Conservation (phyloP, 2,113 vertebrate genomes). For the Turnix velox region DNA sequence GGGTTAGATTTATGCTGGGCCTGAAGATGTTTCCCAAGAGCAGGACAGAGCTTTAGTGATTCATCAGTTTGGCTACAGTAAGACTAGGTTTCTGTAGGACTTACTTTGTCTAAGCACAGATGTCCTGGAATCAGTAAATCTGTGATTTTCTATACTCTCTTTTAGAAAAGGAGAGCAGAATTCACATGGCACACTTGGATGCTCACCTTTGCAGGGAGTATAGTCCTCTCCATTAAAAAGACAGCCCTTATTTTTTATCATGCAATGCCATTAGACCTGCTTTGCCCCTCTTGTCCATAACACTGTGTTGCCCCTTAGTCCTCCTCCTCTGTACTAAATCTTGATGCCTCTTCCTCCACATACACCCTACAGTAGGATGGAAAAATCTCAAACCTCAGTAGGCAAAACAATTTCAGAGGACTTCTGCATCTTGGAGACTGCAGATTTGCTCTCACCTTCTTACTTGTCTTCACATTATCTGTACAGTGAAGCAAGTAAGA, state of each 20-base stretch:
- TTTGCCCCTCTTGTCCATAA: neutral
- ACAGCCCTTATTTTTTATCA: neutral
- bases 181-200: neutral
- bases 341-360: neutral
- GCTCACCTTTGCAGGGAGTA: neutral
- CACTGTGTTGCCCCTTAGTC: neutral
- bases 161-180: neutral
- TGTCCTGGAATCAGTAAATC: neutral
- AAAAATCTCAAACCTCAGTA: no score
- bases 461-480: neutral
- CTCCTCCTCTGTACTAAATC: neutral
- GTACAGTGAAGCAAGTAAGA: neutral
- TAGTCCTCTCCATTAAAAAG: neutral
- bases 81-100: neutral
- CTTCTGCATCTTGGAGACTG: neutral
- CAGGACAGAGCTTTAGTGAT: neutral
- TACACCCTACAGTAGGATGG: neutral
- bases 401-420: neutral
- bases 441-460: neutral
- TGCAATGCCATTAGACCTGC: neutral
- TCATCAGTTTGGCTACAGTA: neutral
- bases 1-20: neutral
- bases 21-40: neutral
- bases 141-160: rapidly evolving
- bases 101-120: neutral